A percentile compares a stretch with the other conserved stretches of the same genome.
phyloP scores from a whole-genome alignment of 2,797 vertebrate species.

The Sebastes glaucus region DNA sequence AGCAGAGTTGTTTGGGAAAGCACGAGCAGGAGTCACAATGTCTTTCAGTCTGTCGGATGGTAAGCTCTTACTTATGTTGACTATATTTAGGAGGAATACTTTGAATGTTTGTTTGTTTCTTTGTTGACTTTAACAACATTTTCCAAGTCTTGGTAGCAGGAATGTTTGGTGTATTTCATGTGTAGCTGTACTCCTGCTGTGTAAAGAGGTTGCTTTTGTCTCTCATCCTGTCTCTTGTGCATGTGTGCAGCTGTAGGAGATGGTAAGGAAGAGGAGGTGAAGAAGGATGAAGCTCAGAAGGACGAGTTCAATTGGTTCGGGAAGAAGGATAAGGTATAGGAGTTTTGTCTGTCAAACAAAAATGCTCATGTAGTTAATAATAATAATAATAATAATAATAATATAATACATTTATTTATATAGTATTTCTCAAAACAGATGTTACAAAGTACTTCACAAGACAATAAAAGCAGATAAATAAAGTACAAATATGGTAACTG shows the following conservation, averaged over 20 bases:
- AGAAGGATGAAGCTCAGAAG: constrained; percentile 40
- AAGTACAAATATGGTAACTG: too few species aligned
- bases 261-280: constrained; percentile 1
- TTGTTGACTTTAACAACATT: background rate
- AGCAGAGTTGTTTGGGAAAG: background rate
- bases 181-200: too few species aligned
- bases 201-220: background rate
- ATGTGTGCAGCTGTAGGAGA: constrained; percentile 31
- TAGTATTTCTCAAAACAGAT: too few species aligned
- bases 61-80: background rate
- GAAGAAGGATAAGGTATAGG: constrained; percentile 46
- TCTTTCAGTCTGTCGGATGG: constrained; percentile 3
- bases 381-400: too few species aligned
- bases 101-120: background rate
- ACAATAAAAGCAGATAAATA: too few species aligned
- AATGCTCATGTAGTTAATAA: background rate
- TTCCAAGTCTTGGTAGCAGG: background rate
- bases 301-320: constrained; percentile 33
- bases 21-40: background rate
- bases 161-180: background rate
- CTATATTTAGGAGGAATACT: background rate
- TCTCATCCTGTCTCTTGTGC: background rate
- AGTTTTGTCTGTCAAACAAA: background rate
- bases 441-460: too few species aligned
- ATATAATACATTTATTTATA: too few species aligned